Evolutionary conservation across 64 coral and sea anemone species (phyloP), one percentile per base, ranked within the genome.

Genomic region (Pachyseris speciosa): DNA sequence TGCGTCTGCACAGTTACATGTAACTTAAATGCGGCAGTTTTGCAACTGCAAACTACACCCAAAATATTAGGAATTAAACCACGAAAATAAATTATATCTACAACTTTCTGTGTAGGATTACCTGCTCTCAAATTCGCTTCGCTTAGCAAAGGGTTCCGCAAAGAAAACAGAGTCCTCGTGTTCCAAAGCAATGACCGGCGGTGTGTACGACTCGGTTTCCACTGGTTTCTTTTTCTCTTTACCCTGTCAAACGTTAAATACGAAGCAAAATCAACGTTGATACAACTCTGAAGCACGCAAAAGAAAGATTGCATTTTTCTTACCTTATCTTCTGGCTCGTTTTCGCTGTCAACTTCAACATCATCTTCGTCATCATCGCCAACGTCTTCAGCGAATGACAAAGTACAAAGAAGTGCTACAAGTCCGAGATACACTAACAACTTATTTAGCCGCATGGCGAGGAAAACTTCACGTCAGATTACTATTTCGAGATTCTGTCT

Each of bases 121-220:
- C 89, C 89, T 91, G 36, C 40, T 32, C 36, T 91, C 64, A 29
- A 73, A 91, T 48, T 73, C 89, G 38, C 33, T 53, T 61, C 27
- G 89, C 27, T 74, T 83, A 72, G 89, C 78, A 75, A 91, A 91
- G 4, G 89, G 68, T 26, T 91, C 89, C 31, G 66, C 78, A 74
- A 91, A 63, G 38, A 84, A 91, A 72, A 91, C 89, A 27, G 89
- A 63, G 7, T 75, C 70, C 48, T 91, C 67, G 24, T 91, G 66
- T 60, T 91, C 89, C 15, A 84, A 39, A 61, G 78, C 29, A 5
- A 91, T 84, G 1, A 40, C 66, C 40, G 89, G 89, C 22, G 89
- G 89, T 49, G 4, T 73, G 37, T 91, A 91, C 0, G 68, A 25
- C 42, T 91, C 89, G 26, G 71, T 61, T 91, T 91, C 89, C 36